Evolutionary conservation across 2,888 invertebrate species (phyloP).

Genomic region (Drosophila macrothrix): DNA sequence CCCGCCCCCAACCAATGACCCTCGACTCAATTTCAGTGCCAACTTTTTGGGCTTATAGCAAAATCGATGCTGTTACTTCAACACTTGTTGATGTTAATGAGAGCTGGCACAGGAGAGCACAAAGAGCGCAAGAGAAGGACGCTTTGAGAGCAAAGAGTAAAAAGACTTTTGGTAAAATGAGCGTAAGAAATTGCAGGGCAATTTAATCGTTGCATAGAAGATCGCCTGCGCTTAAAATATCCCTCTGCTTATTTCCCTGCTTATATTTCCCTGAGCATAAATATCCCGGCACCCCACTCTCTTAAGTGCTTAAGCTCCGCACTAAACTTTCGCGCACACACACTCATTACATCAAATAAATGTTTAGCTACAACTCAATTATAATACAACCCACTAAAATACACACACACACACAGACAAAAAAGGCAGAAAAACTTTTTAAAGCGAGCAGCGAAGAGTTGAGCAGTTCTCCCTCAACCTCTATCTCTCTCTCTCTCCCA

Average conservation of each 20-base stretch:
- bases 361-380: slow-evolving; percentile 44
- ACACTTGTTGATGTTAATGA: slow-evolving; percentile 76
- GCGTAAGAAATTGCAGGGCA: neutral
- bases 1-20: neutral
- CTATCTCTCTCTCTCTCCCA: neutral
- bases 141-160: slow-evolving; percentile 14
- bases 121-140: neutral
- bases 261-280: neutral
- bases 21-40: slow-evolving; percentile 13
- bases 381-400: slow-evolving; percentile 60
- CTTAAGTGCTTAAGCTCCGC: neutral
- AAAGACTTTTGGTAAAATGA: neutral
- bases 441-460: neutral
- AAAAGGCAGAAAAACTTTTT: slow-evolving; percentile 9
- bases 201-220: neutral
- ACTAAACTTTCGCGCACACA: slow-evolving; percentile 12
- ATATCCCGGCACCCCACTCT: neutral
- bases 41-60: slow-evolving; percentile 47
- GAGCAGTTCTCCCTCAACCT: neutral
- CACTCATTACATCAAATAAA: slow-evolving; percentile 40
- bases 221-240: neutral
- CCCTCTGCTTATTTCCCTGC: neutral
- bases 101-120: slow-evolving; percentile 20
- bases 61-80: slow-evolving; percentile 55
- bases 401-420: neutral